A percentile compares a stretch with the other conserved stretches of the same genome.
Conservation (phyloP, 1,140 invertebrate genomes). For the Solenopsis invicta region DNA sequence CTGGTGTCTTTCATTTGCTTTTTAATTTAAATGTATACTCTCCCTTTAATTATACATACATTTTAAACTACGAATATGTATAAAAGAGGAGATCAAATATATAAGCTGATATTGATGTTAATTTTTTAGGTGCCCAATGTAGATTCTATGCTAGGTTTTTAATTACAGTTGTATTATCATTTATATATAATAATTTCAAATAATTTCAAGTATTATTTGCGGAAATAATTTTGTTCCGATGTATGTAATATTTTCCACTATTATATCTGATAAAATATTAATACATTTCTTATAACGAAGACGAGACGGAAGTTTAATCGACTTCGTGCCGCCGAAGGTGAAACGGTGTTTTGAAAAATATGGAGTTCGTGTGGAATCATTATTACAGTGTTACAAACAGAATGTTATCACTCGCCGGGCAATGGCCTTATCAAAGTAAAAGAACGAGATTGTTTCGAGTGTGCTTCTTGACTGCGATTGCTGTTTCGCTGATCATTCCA, state of each 20-base stretch:
- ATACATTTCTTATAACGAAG: background rate
- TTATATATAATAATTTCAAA: background rate
- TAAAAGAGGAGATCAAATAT: background rate
- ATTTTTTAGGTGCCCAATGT: background rate
- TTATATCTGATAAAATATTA: background rate
- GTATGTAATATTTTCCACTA: background rate
- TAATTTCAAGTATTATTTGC: background rate
- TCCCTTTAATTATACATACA: background rate
- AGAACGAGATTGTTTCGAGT: background rate
- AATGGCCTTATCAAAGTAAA: constrained; percentile 9
- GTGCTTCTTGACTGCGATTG: background rate
- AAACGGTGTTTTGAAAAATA: background rate
- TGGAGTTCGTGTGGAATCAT: background rate
- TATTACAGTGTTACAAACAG: background rate
- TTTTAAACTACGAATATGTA: background rate
- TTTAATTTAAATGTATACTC: background rate
- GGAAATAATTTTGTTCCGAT: no score
- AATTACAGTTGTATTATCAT: background rate
- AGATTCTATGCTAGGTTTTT: background rate
- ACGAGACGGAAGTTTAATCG: background rate
- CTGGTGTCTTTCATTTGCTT: background rate
- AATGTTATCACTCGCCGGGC: background rate
- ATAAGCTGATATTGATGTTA: background rate
- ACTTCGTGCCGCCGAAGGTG: background rate
- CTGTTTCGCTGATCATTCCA: background rate